phyloP scores from a whole-genome alignment of 2,888 invertebrate genomes.

The Peribatodes rhomboidaria region DNA sequence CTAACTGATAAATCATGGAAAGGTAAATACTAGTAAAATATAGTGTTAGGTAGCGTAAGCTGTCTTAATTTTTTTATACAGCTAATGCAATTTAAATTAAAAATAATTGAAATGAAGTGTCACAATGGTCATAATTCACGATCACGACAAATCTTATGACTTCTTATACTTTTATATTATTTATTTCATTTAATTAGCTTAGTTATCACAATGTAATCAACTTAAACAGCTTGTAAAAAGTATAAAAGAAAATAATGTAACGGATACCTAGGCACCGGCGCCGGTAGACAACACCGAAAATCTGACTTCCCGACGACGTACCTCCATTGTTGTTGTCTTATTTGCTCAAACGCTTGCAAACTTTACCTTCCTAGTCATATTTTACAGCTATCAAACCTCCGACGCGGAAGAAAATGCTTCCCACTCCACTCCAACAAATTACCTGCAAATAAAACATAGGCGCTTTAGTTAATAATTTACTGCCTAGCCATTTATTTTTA shows the following conservation, averaged over 20 bases:
- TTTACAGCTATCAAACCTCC: conserved; percentile 55
- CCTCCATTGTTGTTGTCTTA: conserved; percentile 10
- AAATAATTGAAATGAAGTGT: no score
- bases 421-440: conserved; percentile 51
- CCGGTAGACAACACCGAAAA: not conserved
- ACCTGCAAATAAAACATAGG: conserved; percentile 60
- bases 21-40: no score
- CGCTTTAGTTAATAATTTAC: conserved; percentile 47
- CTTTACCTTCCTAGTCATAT: conserved; percentile 53
- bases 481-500: conserved; percentile 36
- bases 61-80: no score
- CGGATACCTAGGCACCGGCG: not conserved
- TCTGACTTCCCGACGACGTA: conserved; percentile 3
- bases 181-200: no score
- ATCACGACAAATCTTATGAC: no score
- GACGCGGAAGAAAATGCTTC: conserved; percentile 49
- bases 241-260: not conserved
- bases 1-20: not conserved
- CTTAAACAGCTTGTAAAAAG: no score
- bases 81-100: no score
- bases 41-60: no score
- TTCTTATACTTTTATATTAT: no score
- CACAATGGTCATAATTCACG: no score
- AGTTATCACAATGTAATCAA: no score
- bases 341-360: conserved; percentile 52